A percentile compares a stretch with the other conserved stretches of the same genome.
Conservation (phyloP, 2,888 invertebrate species). For the Tachystola acroxantha region DNA sequence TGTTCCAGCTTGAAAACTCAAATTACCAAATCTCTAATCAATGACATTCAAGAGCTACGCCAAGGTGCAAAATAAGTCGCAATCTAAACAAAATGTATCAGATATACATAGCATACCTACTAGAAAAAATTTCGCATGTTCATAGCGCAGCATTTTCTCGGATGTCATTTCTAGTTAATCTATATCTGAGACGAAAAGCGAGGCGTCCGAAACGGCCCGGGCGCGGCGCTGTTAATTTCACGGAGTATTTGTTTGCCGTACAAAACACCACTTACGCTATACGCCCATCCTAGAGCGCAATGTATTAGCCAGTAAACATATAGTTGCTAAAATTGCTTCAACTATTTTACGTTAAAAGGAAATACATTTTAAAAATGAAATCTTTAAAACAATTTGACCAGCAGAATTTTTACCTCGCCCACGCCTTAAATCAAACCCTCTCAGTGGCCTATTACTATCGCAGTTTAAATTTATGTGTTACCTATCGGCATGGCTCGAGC, state of each 20-base stretch:
- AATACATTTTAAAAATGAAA: too few species aligned
- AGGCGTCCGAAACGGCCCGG: conserved; percentile 44
- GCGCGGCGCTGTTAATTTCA: conserved; percentile 58
- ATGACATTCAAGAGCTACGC: too few species aligned
- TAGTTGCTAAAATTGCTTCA: too few species aligned
- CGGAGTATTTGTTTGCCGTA: conserved; percentile 59
- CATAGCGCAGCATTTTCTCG: too few species aligned
- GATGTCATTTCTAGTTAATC: background rate
- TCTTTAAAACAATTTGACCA: conserved; percentile 29
- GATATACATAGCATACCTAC: too few species aligned
- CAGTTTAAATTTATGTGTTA: conserved; percentile 66
- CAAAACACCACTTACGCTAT: conserved; percentile 44
- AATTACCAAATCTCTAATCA: too few species aligned
- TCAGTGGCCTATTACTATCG: conserved; percentile 58
- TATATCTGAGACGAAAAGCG: conserved; percentile 23
- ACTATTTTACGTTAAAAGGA: conserved; percentile 18
- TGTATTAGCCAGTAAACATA: conserved; percentile 21
- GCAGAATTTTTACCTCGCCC: conserved; percentile 40
- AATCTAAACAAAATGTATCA: too few species aligned
- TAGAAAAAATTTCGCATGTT: too few species aligned
- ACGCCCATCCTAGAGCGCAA: conserved; percentile 31
- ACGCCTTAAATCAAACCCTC: conserved; percentile 56
- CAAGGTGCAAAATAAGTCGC: too few species aligned
- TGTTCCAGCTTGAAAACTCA: too few species aligned
- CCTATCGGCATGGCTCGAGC: conserved; percentile 54